Conservation (phyloP, 2,113 vertebrate species). For the Origma solitaria region DNA sequence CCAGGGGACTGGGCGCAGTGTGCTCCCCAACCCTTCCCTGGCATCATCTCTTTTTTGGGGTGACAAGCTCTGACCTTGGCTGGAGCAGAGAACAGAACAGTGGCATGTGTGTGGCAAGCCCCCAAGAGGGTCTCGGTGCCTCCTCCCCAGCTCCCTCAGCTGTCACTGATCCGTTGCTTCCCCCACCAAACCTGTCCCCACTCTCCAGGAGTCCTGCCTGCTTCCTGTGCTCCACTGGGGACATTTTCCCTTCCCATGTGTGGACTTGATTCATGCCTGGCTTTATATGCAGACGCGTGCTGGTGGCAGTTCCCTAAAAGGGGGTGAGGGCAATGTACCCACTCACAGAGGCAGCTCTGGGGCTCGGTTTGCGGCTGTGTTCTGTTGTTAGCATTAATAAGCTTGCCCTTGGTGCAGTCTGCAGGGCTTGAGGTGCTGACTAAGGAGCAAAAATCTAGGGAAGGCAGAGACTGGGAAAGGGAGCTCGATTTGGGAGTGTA, state of each 20-base stretch:
- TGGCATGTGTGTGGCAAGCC: fast-evolving
- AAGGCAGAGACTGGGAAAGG: neutral
- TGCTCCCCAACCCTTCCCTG: neutral
- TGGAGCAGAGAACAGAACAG: neutral
- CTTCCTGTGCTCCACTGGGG: neutral
- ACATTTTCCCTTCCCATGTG: neutral
- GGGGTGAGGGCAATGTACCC: neutral
- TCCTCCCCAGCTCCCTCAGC: neutral
- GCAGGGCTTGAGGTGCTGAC: constrained; percentile 20
- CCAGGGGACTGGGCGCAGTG: neutral
- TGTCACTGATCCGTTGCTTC: neutral
- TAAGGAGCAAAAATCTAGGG: neutral
- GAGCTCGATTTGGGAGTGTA: neutral
- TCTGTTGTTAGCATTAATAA: neutral
- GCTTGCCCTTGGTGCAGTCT: constrained; percentile 24
- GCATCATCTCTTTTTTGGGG: neutral
- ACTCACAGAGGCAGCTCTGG: neutral
- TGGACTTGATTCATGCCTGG: neutral
- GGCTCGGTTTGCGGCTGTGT: neutral
- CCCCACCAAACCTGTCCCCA: fast-evolving
- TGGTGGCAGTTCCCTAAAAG: neutral
- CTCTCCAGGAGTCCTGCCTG: neutral
- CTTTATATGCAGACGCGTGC: neutral
- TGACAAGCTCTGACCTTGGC: neutral
- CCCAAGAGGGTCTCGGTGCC: fast-evolving